phyloP scores from a whole-genome alignment of 1,140 invertebrate species.

The Tetragnatha versicolor region DNA sequence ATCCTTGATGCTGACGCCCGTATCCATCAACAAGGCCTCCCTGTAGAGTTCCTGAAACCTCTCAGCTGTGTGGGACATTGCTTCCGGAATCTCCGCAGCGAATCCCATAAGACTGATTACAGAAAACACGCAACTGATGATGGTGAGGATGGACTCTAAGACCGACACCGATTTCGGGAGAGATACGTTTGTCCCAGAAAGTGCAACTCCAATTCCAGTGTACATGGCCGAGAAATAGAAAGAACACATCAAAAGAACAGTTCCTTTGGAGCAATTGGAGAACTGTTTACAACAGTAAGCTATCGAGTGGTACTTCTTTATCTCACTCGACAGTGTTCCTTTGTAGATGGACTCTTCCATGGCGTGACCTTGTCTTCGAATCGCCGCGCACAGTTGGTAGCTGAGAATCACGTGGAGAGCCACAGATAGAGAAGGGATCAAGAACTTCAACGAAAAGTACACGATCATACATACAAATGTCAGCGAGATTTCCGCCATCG shows the following conservation, averaged over 20 bases:
- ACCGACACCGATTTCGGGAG: no score
- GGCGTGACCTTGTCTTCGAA: neutral
- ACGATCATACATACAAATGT: neutral
- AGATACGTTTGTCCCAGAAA: neutral
- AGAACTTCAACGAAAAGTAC: neutral
- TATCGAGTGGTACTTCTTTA: neutral
- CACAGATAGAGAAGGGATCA: neutral
- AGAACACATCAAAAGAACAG: neutral
- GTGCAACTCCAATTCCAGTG: neutral
- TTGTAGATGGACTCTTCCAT: neutral
- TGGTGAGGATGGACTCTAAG: neutral
- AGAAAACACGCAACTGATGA: neutral
- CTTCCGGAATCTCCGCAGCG: neutral
- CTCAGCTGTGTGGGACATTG: neutral
- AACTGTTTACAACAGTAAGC: neutral
- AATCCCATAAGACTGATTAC: neutral
- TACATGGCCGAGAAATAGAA: neutral
- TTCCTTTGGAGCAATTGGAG: neutral
- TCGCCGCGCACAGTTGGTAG: neutral
- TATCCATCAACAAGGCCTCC: neutral
- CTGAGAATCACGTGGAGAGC: neutral
- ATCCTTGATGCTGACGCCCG: neutral
- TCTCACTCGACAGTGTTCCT: neutral
- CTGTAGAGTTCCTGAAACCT: neutral
- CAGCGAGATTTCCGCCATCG: neutral